phyloP scores from a whole-genome alignment of 2,797 vertebrate species.

The Pantherophis vulpinus region DNA sequence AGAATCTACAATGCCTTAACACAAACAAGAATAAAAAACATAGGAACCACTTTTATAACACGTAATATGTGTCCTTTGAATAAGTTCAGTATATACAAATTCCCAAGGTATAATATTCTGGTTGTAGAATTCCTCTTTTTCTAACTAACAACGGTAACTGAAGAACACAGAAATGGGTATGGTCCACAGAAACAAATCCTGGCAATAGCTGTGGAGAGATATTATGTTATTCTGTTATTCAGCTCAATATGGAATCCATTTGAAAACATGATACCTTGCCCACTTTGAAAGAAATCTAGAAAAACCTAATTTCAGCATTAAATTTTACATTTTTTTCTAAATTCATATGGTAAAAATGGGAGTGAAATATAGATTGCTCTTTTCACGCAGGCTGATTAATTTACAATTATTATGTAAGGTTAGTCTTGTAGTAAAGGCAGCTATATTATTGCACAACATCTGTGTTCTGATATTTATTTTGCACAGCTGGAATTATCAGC shows the following conservation, averaged over 20 bases:
- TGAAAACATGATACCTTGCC: background rate
- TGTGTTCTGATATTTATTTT: background rate
- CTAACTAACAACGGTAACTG: background rate
- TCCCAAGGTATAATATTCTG: slow-evolving; percentile 21
- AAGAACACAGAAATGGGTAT: slow-evolving; percentile 27
- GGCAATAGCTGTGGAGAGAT: background rate
- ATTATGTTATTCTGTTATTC: background rate
- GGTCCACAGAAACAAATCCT: background rate
- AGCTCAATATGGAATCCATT: background rate
- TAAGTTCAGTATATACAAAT: background rate
- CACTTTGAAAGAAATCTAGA: background rate
- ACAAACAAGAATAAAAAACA: slow-evolving; percentile 29
- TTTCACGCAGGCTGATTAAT: background rate
- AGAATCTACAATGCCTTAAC: background rate
- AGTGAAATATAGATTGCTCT: background rate
- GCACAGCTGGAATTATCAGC: background rate
- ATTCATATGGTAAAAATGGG: background rate
- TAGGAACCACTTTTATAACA: slow-evolving; percentile 20
- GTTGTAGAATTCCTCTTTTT: background rate
- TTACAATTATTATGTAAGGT: background rate
- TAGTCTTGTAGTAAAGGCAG: slow-evolving; percentile 8
- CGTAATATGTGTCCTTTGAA: background rate
- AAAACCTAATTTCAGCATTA: background rate
- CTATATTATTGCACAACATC: background rate
- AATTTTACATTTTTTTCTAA: background rate